Base-by-base conservation (phyloP, 1,140 invertebrate genomes). In the Eupeodes corollae region DNA sequence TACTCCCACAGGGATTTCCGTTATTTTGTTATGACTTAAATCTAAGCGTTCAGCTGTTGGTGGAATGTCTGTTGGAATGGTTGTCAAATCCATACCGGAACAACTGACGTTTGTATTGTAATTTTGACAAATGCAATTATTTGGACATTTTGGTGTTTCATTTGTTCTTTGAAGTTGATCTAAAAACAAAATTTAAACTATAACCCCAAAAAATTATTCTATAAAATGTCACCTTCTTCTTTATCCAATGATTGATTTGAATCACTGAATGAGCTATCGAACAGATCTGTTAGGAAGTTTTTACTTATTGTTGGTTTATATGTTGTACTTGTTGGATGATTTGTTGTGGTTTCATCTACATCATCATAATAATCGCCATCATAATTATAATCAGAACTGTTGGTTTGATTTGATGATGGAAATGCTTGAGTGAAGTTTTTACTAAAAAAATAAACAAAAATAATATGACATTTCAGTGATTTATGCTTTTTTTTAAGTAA, bases 1-100 rank as follows among this genome's bases (percentile, higher is more conserved):
- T 34, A 67, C 64, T 39, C 54, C 55, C 5, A 54, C 45, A 35
- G 53, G 46, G 38, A 67, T 40, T 52, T 67, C 58, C 14, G 46
- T 46, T 46, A 68, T 66, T 11, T 52, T 45, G 48, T 67, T 68
- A 38, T 67, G 47, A 38, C 62, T 63, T 46, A 68, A 58, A 50
- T 67, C 63, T 44, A 68, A 53, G 26, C 62, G 56, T 11, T 53
- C 49, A n/a, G 58, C 56, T 50, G 47, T 64, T 21, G 49, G 53
- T 12, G 65, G 65, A 48, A 68, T 37, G 47, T 67, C 61, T 40
- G 56, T 30, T 37, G 65, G 65, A 12, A 68, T 54, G 47, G 63
- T 49, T 15, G 54, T 59, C 19, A 68, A 40, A 32, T 57, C 54
- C 3, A 50, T 52, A 41, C 63, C 51, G 2, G 52, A 53, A 44